Percentiles rank a stretch among this genome's conserved stretches.
Evolutionary conservation across 2,113 vertebrate genomes (phyloP).

Genomic region (Paraplagusia blochii): DNA sequence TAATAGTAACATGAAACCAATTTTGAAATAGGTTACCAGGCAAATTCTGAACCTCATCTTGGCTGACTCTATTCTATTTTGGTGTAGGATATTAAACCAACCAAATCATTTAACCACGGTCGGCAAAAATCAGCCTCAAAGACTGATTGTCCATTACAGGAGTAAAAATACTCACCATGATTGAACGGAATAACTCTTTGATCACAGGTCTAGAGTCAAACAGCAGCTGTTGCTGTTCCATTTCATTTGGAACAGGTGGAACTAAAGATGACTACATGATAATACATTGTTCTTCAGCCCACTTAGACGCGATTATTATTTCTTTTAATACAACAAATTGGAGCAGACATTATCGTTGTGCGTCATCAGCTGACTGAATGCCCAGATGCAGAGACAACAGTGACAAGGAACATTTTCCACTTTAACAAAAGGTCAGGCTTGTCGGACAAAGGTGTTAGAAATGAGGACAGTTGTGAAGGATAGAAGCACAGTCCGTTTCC

Average conservation of each 20-base stretch:
- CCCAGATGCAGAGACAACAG: conserved; percentile 4
- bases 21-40: too few relatives aligned
- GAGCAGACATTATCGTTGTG: not conserved
- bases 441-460: too few relatives aligned
- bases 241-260: conserved; percentile 14
- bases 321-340: not conserved
- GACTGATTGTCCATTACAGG: too few relatives aligned
- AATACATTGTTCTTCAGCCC: not conserved
- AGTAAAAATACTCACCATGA: not conserved
- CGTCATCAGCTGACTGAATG: conserved; percentile 16
- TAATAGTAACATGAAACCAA: too few relatives aligned
- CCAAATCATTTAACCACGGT: too few relatives aligned
- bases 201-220: conserved; percentile 2
- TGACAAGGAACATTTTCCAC: not conserved
- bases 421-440: not conserved
- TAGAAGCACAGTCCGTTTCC: too few relatives aligned
- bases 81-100: too few relatives aligned
- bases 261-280: conserved; percentile 16
- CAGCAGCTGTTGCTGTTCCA: not conserved
- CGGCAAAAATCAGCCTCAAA: too few relatives aligned
- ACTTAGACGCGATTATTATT: conserved; percentile 1
- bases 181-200: not conserved
- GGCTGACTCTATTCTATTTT: too few relatives aligned
- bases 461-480: too few relatives aligned
- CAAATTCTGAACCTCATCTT: too few relatives aligned